Evolutionary conservation across 2,113 vertebrate species (phyloP).

Genomic region (Tricholaema leucomelas): DNA sequence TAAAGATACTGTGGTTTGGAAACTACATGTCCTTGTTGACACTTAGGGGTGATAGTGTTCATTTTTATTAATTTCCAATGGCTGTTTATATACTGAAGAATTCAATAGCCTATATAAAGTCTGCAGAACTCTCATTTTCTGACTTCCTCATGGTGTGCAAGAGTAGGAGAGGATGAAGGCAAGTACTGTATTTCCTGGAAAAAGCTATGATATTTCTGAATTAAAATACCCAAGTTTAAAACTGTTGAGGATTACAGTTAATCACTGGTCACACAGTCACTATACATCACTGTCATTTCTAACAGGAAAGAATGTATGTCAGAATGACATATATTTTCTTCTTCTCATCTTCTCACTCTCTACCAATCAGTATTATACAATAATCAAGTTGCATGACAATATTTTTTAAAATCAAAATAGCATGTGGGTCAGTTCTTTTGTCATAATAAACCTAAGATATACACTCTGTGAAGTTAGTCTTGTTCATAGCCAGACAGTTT

Average conservation of each 20-base stretch:
- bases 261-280: constrained; percentile 1
- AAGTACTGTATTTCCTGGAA: background rate
- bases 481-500: background rate
- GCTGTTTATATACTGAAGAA: background rate
- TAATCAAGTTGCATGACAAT: background rate
- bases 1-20: background rate
- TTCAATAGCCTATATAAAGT: background rate
- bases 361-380: background rate
- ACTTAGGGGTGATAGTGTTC: background rate
- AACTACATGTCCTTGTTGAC: background rate
- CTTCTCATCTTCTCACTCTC: background rate
- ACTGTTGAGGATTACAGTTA: background rate
- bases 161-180: background rate
- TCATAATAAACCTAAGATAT: background rate
- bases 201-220: background rate
- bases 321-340: background rate
- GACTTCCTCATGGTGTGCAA: background rate
- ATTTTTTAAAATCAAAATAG: background rate
- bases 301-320: background rate
- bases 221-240: background rate
- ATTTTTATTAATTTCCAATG: background rate
- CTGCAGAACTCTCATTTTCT: background rate
- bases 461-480: background rate
- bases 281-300: background rate
- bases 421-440: background rate